Percentiles rank a stretch among this genome's conserved stretches.
phyloP scores from a whole-genome alignment of 1,140 invertebrate genomes.

The Drosophila dunni region DNA sequence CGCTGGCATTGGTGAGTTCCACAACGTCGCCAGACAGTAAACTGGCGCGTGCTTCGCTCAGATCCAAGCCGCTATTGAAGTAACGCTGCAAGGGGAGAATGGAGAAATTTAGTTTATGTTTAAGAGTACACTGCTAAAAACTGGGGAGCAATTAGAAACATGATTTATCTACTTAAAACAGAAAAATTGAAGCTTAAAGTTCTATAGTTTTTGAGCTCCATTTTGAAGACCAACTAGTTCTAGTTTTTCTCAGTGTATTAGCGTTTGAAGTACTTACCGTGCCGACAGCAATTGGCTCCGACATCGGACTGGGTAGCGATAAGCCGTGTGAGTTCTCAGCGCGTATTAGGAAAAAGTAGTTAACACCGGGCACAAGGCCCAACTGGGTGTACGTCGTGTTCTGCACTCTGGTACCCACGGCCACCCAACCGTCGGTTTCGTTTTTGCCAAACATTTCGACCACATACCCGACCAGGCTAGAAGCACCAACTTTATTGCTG shows the following conservation, averaged over 20 bases:
- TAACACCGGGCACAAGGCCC: constrained; percentile 89
- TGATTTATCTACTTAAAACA: too few species aligned
- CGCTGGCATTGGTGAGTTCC: constrained; percentile 91
- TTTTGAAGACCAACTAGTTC: too few species aligned
- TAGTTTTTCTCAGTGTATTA: too few species aligned
- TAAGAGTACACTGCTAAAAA: too few species aligned
- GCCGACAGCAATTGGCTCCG: constrained; percentile 87
- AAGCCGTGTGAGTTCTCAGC: constrained; percentile 94
- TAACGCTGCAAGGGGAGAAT: constrained; percentile 50
- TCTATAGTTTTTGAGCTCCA: too few species aligned
- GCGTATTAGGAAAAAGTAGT: constrained; percentile 94
- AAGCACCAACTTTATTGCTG: constrained; percentile 91
- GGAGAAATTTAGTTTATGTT: not conserved
- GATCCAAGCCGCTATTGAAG: constrained; percentile 86
- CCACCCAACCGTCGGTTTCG: constrained; percentile 86
- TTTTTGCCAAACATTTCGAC: constrained; percentile 88
- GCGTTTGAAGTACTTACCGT: constrained; percentile 64
- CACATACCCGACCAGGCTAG: constrained; percentile 92
- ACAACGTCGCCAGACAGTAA: constrained; percentile 90
- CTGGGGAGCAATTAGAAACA: too few species aligned
- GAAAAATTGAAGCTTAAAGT: too few species aligned
- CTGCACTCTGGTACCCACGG: constrained; percentile 87
- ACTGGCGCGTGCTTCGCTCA: constrained; percentile 88
- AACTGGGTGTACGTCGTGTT: constrained; percentile 88
- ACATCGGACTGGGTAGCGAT: constrained; percentile 88